These are phyloP conservation scores for Drusus annulatus DNA, from an alignment of 1,140 invertebrate species.

Conservation along the genomic window DNA sequence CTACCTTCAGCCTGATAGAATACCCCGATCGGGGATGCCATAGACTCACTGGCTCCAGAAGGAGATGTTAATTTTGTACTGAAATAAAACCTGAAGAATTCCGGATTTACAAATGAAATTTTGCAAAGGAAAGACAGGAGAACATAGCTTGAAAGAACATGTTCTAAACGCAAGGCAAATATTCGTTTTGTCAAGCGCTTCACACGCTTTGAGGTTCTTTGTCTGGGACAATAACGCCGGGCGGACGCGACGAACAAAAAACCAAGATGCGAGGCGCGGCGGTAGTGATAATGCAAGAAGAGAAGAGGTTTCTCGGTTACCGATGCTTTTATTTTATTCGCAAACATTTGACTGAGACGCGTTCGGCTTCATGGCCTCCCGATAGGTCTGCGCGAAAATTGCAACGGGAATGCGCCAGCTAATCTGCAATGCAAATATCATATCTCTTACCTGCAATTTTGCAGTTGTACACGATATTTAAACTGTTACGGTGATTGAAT, in stretches of 20 bases:
- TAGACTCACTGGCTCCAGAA: no score
- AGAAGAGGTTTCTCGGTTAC: neutral
- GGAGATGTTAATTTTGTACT: no score
- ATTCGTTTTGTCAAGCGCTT: conserved; percentile 32
- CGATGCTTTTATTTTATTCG: neutral
- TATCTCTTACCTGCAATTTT: neutral
- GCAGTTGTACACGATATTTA: no score
- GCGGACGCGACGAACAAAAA: neutral
- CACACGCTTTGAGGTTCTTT: conserved; percentile 17
- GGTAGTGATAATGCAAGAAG: conserved; percentile 28
- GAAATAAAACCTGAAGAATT: no score
- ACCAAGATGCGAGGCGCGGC: neutral
- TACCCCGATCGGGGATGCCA: no score
- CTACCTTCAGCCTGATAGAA: no score
- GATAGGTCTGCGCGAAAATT: conserved; percentile 34
- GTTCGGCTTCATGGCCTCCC: conserved; percentile 27
- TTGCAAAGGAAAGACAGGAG: no score
- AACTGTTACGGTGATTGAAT: no score
- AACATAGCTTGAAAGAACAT: no score
- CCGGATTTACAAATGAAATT: no score
- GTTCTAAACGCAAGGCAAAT: no score
- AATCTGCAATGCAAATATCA: conserved; percentile 38
- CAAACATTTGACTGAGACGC: conserved; percentile 15
- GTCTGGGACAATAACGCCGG: conserved; percentile 24
- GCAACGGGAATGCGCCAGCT: conserved; percentile 13